Conservation (phyloP, 2,888 invertebrate species). For the Stenodera caucasica region DNA sequence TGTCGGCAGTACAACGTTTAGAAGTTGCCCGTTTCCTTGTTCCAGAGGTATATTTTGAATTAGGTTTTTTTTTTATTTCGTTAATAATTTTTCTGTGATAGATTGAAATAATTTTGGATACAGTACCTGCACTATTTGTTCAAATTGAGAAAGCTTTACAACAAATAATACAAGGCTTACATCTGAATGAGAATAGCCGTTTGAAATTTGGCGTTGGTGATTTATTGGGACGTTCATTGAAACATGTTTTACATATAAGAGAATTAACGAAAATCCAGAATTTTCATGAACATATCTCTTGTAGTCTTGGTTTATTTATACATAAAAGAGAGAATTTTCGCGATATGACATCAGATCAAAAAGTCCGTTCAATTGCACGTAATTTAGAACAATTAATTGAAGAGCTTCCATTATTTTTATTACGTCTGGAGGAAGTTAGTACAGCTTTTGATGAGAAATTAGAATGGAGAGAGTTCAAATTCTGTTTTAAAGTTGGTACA, state of each 20-base stretch:
- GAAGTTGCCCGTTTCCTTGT: constrained; percentile 68
- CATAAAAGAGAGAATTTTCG: constrained; percentile 64
- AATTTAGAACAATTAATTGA: constrained; percentile 66
- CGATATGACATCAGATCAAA: constrained; percentile 63
- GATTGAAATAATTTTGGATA: constrained; percentile 66
- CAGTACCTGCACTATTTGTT: constrained; percentile 61
- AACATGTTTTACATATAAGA: constrained; percentile 57
- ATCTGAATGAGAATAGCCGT: constrained; percentile 38
- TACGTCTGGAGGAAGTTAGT: constrained; percentile 64
- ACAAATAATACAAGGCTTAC: constrained; percentile 60
- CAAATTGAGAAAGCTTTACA: constrained; percentile 65
- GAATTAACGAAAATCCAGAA: constrained; percentile 61
- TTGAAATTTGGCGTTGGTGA: constrained; percentile 42
- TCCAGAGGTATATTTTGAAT: constrained; percentile 60
- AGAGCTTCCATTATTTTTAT: constrained; percentile 65
- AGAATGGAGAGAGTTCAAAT: constrained; percentile 65
- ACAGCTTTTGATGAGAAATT: constrained; percentile 65
- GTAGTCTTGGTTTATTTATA: constrained; percentile 58
- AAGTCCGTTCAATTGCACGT: constrained; percentile 63
- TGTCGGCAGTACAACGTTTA: constrained; percentile 61
- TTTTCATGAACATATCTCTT: constrained; percentile 61
- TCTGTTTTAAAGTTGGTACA: constrained; percentile 64
- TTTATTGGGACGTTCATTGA: constrained; percentile 46
- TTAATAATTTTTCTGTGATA: constrained; percentile 39
- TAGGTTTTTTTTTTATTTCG: background rate